phyloP scores from a whole-genome alignment of 2,888 invertebrate species.

The Xestia ashworthii region DNA sequence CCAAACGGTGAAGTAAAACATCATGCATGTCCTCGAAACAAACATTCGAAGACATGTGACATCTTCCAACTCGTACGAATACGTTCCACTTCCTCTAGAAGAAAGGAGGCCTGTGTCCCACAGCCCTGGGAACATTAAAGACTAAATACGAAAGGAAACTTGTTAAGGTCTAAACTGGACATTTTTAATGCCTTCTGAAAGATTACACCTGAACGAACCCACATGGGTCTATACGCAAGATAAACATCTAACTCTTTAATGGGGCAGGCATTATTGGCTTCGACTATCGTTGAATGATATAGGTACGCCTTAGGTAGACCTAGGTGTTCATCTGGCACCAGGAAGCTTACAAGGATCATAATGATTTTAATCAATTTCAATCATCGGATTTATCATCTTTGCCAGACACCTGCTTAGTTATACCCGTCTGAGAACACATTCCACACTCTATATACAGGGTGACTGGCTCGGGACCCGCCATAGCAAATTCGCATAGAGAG shows the following conservation, averaged over 20 bases:
- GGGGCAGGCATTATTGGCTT: too few relatives aligned
- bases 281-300: too few relatives aligned
- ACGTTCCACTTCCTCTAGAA: neutral
- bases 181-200: too few relatives aligned
- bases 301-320: too few relatives aligned
- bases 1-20: neutral
- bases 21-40: neutral
- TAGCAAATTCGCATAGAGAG: too few relatives aligned
- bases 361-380: neutral
- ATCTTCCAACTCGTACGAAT: neutral
- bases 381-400: neutral
- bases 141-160: neutral
- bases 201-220: too few relatives aligned
- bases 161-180: too few relatives aligned
- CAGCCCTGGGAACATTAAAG: neutral
- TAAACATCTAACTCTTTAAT: too few relatives aligned
- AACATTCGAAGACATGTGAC: neutral
- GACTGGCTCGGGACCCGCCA: too few relatives aligned
- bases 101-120: neutral
- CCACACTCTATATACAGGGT: neutral
- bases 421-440: neutral
- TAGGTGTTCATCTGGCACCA: neutral
- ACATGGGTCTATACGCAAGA: too few relatives aligned
- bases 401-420: neutral
- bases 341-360: neutral